Percentiles rank a stretch among this genome's conserved stretches.
phyloP scores from a whole-genome alignment of 2,797 vertebrate genomes.

The Falco novaeseelandiae region DNA sequence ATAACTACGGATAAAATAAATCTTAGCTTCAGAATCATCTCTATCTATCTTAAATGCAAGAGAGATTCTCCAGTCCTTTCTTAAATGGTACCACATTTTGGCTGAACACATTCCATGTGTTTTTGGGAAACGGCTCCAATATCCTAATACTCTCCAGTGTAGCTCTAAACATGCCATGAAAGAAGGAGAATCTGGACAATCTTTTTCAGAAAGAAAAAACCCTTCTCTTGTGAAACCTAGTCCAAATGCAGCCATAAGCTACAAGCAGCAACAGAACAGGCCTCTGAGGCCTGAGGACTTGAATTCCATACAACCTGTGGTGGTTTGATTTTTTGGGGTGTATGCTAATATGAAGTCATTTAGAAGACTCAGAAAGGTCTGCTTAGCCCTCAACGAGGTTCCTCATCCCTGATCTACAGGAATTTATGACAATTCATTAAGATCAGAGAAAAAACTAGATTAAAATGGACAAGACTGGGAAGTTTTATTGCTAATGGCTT shows the following conservation, averaged over 20 bases:
- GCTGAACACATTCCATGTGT: background rate
- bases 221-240: background rate
- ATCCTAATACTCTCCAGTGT: background rate
- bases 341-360: background rate
- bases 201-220: background rate
- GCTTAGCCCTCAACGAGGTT: background rate
- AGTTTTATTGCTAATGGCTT: background rate
- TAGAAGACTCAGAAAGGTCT: background rate
- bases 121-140: background rate
- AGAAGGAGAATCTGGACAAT: background rate
- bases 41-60: background rate
- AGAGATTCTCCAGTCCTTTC: background rate
- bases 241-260: background rate
- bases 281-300: background rate
- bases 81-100: background rate
- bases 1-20: background rate
- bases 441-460: background rate
- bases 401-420: background rate
- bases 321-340: background rate
- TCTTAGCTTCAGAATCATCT: background rate
- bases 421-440: background rate
- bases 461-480: background rate
- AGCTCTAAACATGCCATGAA: background rate
- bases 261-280: background rate
- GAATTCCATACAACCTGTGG: background rate